phyloP scores from a whole-genome alignment of 2,797 vertebrate genomes.

The Vultur gryphus region DNA sequence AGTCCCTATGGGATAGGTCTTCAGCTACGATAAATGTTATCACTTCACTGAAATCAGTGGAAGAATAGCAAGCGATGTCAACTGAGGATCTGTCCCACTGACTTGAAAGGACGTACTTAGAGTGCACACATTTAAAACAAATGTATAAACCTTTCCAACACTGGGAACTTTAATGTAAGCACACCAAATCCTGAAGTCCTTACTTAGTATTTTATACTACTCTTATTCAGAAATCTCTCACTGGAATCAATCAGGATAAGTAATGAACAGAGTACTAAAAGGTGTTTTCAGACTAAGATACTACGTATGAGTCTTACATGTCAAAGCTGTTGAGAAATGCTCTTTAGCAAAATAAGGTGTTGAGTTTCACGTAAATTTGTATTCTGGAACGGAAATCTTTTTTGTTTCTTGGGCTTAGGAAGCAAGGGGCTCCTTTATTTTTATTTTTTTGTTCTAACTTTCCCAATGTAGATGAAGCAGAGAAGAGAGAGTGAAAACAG shows the following conservation, averaged over 20 bases:
- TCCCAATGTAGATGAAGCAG: not conserved
- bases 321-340: not conserved
- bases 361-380: not conserved
- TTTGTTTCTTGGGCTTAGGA: not conserved
- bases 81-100: slow-evolving; percentile 1
- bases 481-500: not conserved
- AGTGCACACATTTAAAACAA: not conserved
- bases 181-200: not conserved
- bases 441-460: not conserved
- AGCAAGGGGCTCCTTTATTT: not conserved
- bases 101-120: not conserved
- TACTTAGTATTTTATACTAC: not conserved
- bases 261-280: not conserved
- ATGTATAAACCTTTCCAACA: not conserved
- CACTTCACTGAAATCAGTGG: not conserved
- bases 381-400: not conserved
- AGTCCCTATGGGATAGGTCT: not conserved
- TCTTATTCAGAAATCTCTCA: not conserved
- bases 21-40: slow-evolving; percentile 19
- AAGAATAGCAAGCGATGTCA: not conserved
- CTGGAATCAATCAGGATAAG: not conserved
- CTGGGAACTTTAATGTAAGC: not conserved
- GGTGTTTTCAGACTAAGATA: not conserved
- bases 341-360: not conserved
- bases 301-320: not conserved